Evolutionary conservation across 2,888 invertebrate species (phyloP), one percentile per base, ranked within the genome.

Genomic region (Baronia brevicornis): DNA sequence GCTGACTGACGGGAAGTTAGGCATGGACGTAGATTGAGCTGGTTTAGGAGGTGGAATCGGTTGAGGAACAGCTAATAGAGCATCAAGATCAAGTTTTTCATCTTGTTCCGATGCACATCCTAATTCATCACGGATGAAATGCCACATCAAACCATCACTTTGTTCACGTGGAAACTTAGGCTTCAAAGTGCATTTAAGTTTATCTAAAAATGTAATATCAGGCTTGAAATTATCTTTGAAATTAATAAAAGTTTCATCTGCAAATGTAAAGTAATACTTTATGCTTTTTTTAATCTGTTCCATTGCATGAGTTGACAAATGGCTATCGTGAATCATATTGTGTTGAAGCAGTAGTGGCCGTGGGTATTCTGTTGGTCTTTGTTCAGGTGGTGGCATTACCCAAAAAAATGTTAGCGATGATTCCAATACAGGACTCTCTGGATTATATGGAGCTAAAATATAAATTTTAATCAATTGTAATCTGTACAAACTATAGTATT

Each of bases 371-470:
- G 93, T 90, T 5, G 95, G 95, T 50, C 94, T 89, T 57, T 92
- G 93, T 82, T 97, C 97, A 22, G 95, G 93, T 2, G 97, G 97
- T n/a, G 97, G 96, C 84, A 95, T 90, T 2, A 97, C 95, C 97
- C 97, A 97, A 71, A 94, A 97, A 33, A 94, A 91, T 40, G 93
- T 91, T 6, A 95, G 86, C 24, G 91, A 91, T 0, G 96, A 95
- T 57, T 95, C 95, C 45, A 93, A 71, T 11, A 92, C 91, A 30
- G 89, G 89, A 55, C 91, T 91, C 60, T 93, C 93, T 36, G 90
- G 90, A 57, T 92, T 91, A 57, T 94, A 94, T 0, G 95, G 94
- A 18, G 95, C 94, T 95, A 64, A 31, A 86, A 85, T 12, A 33
- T 45, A 44, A 32, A 27, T 26, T 32, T 7, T 15, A 12, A 28